phyloP scores from a whole-genome alignment of 2,797 vertebrate species.

The Enteromius paludinosus region DNA sequence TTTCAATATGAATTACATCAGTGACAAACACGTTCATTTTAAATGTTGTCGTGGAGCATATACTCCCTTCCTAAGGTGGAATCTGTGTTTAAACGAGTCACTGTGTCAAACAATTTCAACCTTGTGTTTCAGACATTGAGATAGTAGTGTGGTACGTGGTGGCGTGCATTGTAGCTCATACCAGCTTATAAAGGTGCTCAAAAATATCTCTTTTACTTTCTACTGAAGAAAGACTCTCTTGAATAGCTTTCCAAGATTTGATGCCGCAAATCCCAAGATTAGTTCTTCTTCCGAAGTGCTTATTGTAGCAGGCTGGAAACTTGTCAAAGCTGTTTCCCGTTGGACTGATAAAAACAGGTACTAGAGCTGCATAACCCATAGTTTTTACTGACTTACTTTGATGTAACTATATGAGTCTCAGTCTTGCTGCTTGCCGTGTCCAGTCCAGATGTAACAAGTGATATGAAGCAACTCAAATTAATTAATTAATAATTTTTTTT shows the following conservation, averaged over 20 bases:
- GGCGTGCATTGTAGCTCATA: neutral
- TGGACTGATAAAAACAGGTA: neutral
- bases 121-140: neutral
- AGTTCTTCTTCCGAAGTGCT: conserved; percentile 11
- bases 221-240: neutral
- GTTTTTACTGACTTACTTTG: neutral
- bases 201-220: neutral
- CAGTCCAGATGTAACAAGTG: neutral
- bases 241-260: neutral
- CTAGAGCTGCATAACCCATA: neutral
- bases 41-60: conserved; percentile 52
- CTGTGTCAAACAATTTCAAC: neutral
- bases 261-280: conserved; percentile 16
- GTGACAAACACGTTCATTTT: conserved; percentile 68
- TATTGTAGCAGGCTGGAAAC: neutral
- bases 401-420: neutral
- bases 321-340: neutral
- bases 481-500: neutral
- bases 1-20: conserved; percentile 68
- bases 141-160: neutral
- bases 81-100: neutral
- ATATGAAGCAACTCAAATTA: neutral
- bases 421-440: neutral
- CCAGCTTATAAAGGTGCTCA: neutral
- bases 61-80: neutral